Evolutionary conservation across 2,797 vertebrate genomes (phyloP), one percentile per base, ranked within the genome.

Genomic region (Syngnathus rostellatus): DNA sequence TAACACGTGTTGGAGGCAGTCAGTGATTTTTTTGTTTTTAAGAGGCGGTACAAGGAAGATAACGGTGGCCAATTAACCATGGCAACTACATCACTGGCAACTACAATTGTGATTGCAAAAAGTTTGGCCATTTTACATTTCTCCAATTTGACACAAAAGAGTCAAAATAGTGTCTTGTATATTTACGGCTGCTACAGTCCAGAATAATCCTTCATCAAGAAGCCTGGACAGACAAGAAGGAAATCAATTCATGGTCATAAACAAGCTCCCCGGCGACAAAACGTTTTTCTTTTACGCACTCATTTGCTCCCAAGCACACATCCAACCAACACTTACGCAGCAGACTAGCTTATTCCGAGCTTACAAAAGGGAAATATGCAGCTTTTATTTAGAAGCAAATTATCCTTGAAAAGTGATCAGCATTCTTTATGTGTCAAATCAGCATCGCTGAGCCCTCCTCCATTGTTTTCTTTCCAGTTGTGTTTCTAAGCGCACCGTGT

Each of bases 341-440:
- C 86, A 84, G 74, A 80, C 85, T 87, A 90, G 86, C 86, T 90
- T 90, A 89, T 86, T 87, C 43, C 67, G 79, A 89, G 79, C 86
- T 88, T 89, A 88, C 86, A 89, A 90, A 88, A 80, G 76, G 84
- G 73, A 86, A 57, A 57, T 57, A 57, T 80, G 81, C 80, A 81
- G 78, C 77, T 78, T 87, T 88, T 87, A 89, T 80, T 87, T 87
- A 86, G 89, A 89, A 21, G 41, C 86, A 90, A 92, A 91, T 91
- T 81, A 90, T 83, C 77, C 81, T 86, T 79, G 85, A 88, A 85
- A 86, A 85, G 72, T 70, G 76, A 86, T 88, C 70, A 79, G 82
- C 87, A 90, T 89, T 90, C 85, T 84, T 77, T 75, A 90, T 86
- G 87, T 88, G 89, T 87, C 85, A 91, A 88, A 90, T 85, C 77